Conservation (phyloP, 2,888 invertebrate genomes). For the Serripes groenlandicus region DNA sequence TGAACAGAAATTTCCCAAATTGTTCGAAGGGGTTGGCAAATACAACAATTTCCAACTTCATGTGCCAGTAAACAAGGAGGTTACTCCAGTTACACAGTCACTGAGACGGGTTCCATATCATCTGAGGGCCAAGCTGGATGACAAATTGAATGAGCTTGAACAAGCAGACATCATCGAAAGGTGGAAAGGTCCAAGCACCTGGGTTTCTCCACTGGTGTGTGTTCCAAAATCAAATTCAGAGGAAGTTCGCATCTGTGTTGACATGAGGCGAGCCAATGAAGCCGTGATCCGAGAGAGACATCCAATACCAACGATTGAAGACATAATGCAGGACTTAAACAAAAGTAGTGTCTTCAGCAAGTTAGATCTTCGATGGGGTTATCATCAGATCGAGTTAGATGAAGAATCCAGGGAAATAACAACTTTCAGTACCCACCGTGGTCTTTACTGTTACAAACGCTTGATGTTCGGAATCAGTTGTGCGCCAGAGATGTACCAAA, state of each 20-base stretch:
- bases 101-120: not conserved
- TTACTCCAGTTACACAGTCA: slow-evolving; percentile 9
- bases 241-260: slow-evolving; percentile 8
- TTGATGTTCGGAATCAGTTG: slow-evolving; percentile 65
- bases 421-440: slow-evolving; percentile 63
- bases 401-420: slow-evolving; percentile 7
- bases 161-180: slow-evolving; percentile 40
- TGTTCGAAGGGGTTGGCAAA: slow-evolving; percentile 33
- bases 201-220: slow-evolving; percentile 5
- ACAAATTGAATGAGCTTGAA: slow-evolving; percentile 30
- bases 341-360: slow-evolving; percentile 4
- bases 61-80: not conserved
- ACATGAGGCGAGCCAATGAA: slow-evolving; percentile 4
- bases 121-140: slow-evolving; percentile 19
- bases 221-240: not conserved
- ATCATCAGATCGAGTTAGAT: slow-evolving; percentile 7
- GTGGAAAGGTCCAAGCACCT: not conserved
- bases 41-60: slow-evolving; percentile 5
- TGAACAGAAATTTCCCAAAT: too few species aligned
- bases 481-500: slow-evolving; percentile 50
- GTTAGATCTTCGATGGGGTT: not conserved
- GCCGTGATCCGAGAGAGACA: slow-evolving; percentile 3
- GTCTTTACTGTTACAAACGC: slow-evolving; percentile 61
- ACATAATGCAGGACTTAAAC: not conserved
- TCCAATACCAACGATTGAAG: slow-evolving; percentile 2